Evolutionary conservation across 2,797 vertebrate genomes (phyloP), one percentile per base, ranked within the genome.

Genomic region (Crocidura indochinensis): DNA sequence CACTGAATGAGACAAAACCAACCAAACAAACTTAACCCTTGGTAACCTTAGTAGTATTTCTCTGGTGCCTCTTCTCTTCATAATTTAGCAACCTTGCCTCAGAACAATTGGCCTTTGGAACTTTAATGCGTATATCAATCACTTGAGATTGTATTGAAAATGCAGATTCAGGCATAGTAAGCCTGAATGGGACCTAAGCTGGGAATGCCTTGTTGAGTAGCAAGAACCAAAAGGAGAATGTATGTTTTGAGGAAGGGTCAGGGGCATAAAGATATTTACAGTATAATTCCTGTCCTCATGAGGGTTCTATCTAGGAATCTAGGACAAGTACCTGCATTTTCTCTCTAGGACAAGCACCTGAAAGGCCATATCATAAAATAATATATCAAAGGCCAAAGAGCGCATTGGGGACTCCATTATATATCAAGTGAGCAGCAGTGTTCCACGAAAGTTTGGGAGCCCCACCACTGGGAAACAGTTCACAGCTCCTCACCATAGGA

Each of bases 101-200:
- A 60, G 6, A 75, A 75, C 65, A 10, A 24, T 12, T 27, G 12
- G 38, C 1, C 8, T 91, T 68, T 81, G 27, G 60, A 14, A 74
- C 8, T 68, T 83, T 12, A 46, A 24, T 2, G 11, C n/a, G 46
- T 60, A 47, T 26, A 44, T 9, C 1, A 17, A 27, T 80, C 64
- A 68, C 44, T 53, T 65, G 12, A 19, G 24, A 51, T 87, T 38
- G 77, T 8, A 64, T 89, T 91, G 15, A 75, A 73, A 79, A 53
- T 10, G 14, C 15, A 65, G 38, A 68, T 78, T 88, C 17, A 24
- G 29, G 71, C 8, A 74, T 44, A 8, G 38, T 38, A 38, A 38
- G 22, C 72, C 19, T 67, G 20, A 64, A 9, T 51, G n/a, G 29
- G 67, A 20, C 71, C 53, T 22, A 14, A 11, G 31, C n/a, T 0